Conservation (phyloP, 2,797 vertebrate genomes). For the Botia almorhae region DNA sequence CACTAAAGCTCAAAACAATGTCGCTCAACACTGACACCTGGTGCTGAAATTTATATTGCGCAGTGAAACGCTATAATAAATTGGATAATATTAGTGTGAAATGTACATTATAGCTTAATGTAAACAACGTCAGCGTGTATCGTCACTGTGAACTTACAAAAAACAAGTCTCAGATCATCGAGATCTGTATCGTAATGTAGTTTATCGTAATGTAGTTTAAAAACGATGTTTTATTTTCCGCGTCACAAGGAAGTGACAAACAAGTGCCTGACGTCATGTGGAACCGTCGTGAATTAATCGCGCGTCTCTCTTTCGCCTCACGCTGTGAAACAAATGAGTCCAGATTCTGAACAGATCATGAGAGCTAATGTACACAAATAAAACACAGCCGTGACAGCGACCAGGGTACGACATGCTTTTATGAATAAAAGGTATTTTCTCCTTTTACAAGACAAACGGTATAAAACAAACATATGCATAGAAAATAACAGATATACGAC, state of each 20-base stretch:
- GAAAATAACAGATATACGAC: slow-evolving; percentile 67
- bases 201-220: too few species aligned
- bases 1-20: too few species aligned
- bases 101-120: too few species aligned
- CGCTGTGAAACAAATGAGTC: not conserved
- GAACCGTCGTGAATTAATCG: not conserved
- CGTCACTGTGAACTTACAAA: too few species aligned
- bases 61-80: not conserved
- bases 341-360: slow-evolving; percentile 4
- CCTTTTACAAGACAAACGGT: slow-evolving; percentile 77
- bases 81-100: too few species aligned
- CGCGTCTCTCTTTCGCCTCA: not conserved
- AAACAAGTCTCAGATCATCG: too few species aligned
- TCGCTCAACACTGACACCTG: not conserved
- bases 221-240: too few species aligned
- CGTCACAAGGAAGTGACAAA: too few species aligned
- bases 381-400: slow-evolving; percentile 40
- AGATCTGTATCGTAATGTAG: too few species aligned
- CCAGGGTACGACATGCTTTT: slow-evolving; percentile 82
- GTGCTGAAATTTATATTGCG: not conserved
- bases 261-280: too few species aligned
- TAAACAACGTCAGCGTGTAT: too few species aligned
- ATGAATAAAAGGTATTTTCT: slow-evolving; percentile 74
- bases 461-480: slow-evolving; percentile 80
- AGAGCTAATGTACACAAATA: not conserved